A percentile compares a stretch with the other conserved stretches of the same genome.
phyloP scores from a whole-genome alignment of 1,140 invertebrate genomes.

The Apis florea region DNA sequence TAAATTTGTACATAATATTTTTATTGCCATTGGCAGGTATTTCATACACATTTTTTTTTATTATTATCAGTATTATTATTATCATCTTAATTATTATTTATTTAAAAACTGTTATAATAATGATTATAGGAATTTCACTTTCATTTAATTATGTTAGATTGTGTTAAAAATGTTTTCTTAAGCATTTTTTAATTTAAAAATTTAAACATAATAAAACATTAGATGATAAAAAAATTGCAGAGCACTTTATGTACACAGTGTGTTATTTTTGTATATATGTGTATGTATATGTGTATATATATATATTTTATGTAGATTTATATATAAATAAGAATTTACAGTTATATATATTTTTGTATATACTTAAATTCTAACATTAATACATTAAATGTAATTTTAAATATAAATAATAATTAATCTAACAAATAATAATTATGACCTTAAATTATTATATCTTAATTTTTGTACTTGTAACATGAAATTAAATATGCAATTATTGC shows the following conservation, averaged over 20 bases:
- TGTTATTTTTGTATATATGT: background rate
- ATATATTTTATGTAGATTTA: constrained; percentile 8
- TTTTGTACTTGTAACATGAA: background rate
- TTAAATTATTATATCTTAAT: background rate
- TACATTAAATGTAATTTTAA: background rate
- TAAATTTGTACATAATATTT: constrained; percentile 53
- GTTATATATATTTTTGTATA: too few relatives aligned
- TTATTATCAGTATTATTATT: constrained; percentile 1
- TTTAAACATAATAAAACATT: constrained; percentile 1
- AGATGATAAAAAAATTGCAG: constrained; percentile 19
- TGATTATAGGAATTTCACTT: constrained; percentile 22
- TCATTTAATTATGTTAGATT: constrained; percentile 26
- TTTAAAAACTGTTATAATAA: background rate
- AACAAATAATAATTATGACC: background rate
- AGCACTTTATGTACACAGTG: constrained; percentile 8
- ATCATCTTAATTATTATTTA: constrained; percentile 14
- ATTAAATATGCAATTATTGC: background rate
- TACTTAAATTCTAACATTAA: background rate
- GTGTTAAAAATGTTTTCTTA: constrained; percentile 4
- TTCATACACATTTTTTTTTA: constrained; percentile 20
- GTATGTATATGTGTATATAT: constrained; percentile 13
- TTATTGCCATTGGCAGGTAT: constrained; percentile 49
- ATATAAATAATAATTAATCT: background rate
- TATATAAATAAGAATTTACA: background rate
- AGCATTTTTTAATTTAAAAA: constrained; percentile 17